Evolutionary conservation across 2,797 vertebrate species (phyloP).

Genomic region (Lepus oiostolus): DNA sequence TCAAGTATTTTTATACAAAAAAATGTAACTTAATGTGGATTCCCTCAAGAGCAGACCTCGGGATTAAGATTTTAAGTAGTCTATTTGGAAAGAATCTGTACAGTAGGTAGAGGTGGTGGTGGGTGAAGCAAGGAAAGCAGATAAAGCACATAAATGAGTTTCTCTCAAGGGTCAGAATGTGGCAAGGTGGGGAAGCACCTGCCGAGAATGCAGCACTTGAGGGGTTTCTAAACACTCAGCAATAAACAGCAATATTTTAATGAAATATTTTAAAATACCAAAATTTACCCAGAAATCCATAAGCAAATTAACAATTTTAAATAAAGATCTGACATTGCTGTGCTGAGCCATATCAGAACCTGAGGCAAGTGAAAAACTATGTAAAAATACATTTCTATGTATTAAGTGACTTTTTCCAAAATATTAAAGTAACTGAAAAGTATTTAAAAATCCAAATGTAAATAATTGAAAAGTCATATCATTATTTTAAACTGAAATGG

Average conservation of each 20-base stretch:
- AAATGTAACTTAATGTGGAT: not conserved
- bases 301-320: slow-evolving; percentile 27
- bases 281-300: not conserved
- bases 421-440: slow-evolving; percentile 14
- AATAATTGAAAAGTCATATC: not conserved
- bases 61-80: not conserved
- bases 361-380: not conserved
- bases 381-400: not conserved
- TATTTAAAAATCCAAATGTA: not conserved
- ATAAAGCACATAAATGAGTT: not conserved
- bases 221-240: not conserved
- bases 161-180: not conserved
- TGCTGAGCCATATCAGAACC: not conserved
- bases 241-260: not conserved
- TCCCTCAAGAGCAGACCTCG: not conserved
- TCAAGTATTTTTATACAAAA: not conserved
- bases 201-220: not conserved
- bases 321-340: not conserved
- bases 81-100: not conserved
- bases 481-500: slow-evolving; percentile 49
- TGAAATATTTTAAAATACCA: not conserved
- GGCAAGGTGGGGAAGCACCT: not conserved
- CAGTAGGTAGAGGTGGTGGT: not conserved
- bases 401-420: not conserved
- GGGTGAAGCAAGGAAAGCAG: not conserved